Base-by-base conservation (phyloP, 2,888 invertebrate genomes). In the Xanthorhoe spadicearia region DNA sequence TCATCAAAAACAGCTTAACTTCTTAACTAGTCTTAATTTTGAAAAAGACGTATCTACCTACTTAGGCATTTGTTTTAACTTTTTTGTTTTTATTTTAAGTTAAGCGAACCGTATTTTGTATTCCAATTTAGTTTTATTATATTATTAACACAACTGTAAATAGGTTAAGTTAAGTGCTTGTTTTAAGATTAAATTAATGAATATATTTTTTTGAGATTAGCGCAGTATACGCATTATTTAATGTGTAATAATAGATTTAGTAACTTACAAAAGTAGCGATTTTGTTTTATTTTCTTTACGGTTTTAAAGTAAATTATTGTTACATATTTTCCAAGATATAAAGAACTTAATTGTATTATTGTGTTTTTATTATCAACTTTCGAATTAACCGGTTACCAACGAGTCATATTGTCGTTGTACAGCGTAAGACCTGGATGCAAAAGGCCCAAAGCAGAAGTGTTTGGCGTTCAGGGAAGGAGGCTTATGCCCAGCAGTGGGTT, bases 261-360 rank as follows among this genome's bases (percentile, higher is more conserved):
- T 64, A 52, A 61, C 17, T 65, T 63, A 61, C 64, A 51, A 63
- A 54, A 66, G 66, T 90, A 88, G 84, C 84, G 82, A 80, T 85
- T 85, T 78, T 78, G 66, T 69, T 68, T 83, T 85, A 86, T 86
- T 84, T 85, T 90, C 87, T 82, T 85, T 88, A 84, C 81, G 78
- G 78, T 83, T 84, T 83, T 77, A 80, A 83, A 88, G 83, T 90
- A 91, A 92, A 89, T 92, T 91, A 92, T 92, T 92, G 92, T 92
- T 92, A 90, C 81, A 83, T 80, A 82, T 83, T 89, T 87, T 85
- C 51, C 63, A 82, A 89, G 78, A 89, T 91, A 92, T 92, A 92
- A 90, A 90, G 83, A 90, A 84, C 87, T 86, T 90, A 89, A 83
- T 90, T 89, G 88, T 89, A 88, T 60, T 55, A n/a, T 64, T 68